Evolutionary conservation across 1,140 invertebrate species (phyloP).

Genomic region (Latrodectus geometricus): DNA sequence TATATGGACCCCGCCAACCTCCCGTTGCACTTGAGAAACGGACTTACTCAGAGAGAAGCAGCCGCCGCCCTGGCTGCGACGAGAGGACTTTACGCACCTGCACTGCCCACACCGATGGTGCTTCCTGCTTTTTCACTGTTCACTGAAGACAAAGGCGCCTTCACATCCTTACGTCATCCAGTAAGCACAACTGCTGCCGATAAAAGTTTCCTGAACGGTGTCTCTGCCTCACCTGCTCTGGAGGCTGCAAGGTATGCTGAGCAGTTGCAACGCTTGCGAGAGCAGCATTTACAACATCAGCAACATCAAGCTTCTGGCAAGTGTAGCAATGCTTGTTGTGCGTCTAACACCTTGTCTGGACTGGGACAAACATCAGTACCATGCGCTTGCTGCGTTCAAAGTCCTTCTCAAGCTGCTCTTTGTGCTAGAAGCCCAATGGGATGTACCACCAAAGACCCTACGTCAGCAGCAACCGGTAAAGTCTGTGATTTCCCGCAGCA

Average conservation of each 20-base stretch:
- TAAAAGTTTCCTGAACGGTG: constrained; percentile 35
- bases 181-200: constrained; percentile 1
- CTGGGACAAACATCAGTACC: constrained; percentile 49
- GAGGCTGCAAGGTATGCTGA: constrained; percentile 55
- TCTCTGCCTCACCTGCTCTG: not conserved
- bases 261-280: constrained; percentile 70
- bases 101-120: constrained; percentile 45
- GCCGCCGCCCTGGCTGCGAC: constrained; percentile 46
- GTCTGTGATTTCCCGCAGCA: constrained; percentile 40
- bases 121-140: constrained; percentile 56
- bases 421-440: constrained; percentile 52
- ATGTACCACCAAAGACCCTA: constrained; percentile 43
- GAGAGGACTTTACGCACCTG: constrained; percentile 42
- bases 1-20: constrained; percentile 45
- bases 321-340: constrained; percentile 32
- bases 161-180: constrained; percentile 35
- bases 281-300: constrained; percentile 46
- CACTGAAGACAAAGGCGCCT: constrained; percentile 60
- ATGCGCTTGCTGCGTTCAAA: constrained; percentile 61
- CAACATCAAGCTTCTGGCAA: constrained; percentile 50
- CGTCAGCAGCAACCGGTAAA: constrained; percentile 45
- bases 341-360: constrained; percentile 1
- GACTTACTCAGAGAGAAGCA: constrained; percentile 39
- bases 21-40: constrained; percentile 55
- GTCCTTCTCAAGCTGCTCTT: constrained; percentile 53